Base-by-base conservation (phyloP, 2,888 invertebrate species). In the Pandemis cinnamomeana region DNA sequence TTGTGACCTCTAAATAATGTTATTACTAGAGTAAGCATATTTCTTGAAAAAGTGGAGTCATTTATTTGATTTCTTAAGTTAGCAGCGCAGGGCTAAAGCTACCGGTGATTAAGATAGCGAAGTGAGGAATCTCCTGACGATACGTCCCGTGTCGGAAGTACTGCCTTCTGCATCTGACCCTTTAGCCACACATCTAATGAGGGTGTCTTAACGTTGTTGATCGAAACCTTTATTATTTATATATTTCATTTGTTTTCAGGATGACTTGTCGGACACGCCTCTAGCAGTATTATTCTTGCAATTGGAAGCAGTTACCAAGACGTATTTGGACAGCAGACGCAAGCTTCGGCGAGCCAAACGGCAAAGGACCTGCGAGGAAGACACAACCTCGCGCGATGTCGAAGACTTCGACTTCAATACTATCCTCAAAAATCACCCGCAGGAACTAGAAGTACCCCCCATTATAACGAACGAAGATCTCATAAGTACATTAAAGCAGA, bases 241-340 rank as follows among this genome's bases (percentile, higher is more conserved):
- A 44, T n/a, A 62, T 62, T 77, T 70, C 75, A 27, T 11, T 75
- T 46, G 66, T 44, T 86, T 89, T 68, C 83, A 95, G 95, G 94
- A 93, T 75, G 94, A 94, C 77, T 82, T 95, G 76, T 83, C 89
- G 5, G 93, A 94, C 66, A 93, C 91, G 6, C 93, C 95, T 0
- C 80, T 95, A 48, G 86, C 93, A 10, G 93, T 93, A 5, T 82
- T 93, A 58, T 91, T 94, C 77, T 80, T 92, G 48, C 91, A 94
- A 83, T 80, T 95, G 60, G 93, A 95, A 76, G 87, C 91, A 15
- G 93, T 93, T 6, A 84, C 91, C 10, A 89, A 92, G 41, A 80
- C 85, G 11, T 91, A 89, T 78, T 79, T 91, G 55, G 90, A 91
- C 76, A 88, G 85, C 53, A 86, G 89, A 62, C 88, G 91, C 3